Percentiles rank a stretch among this genome's conserved stretches.
phyloP scores from a whole-genome alignment of 2,113 vertebrate species.

The Cyanoramphus novaezelandiae region DNA sequence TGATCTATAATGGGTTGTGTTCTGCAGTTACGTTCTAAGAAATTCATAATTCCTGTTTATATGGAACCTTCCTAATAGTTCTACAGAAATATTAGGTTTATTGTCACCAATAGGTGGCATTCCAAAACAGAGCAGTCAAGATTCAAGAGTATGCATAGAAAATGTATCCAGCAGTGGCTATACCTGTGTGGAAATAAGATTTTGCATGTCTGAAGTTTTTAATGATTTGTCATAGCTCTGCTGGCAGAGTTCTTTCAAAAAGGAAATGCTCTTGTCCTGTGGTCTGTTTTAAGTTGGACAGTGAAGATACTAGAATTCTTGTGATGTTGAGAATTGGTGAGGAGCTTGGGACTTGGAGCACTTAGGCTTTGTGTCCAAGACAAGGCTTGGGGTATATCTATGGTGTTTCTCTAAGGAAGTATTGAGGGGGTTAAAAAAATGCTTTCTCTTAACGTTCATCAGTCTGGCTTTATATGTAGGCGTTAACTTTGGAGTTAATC shows the following conservation, averaged over 20 bases:
- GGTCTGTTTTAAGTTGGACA: neutral
- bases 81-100: neutral
- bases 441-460: neutral
- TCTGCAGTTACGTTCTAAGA: neutral
- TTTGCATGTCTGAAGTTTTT: neutral
- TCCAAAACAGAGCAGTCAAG: slow-evolving; percentile 9
- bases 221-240: neutral
- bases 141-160: neutral
- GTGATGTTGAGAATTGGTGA: neutral
- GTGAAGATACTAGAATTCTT: neutral
- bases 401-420: neutral
- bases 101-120: slow-evolving; percentile 46
- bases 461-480: neutral
- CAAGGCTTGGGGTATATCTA: neutral
- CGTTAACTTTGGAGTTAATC: neutral
- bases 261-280: neutral
- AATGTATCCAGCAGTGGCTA: neutral
- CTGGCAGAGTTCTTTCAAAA: neutral
- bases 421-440: neutral
- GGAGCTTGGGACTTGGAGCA: neutral
- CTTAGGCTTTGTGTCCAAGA: neutral
- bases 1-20: neutral
- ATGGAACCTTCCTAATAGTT: neutral
- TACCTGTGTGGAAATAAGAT: neutral
- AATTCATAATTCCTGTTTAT: neutral